Percentiles rank a stretch among this genome's conserved stretches.
Evolutionary conservation across 2,113 vertebrate species (phyloP).

Genomic region (Pelusios castaneus): DNA sequence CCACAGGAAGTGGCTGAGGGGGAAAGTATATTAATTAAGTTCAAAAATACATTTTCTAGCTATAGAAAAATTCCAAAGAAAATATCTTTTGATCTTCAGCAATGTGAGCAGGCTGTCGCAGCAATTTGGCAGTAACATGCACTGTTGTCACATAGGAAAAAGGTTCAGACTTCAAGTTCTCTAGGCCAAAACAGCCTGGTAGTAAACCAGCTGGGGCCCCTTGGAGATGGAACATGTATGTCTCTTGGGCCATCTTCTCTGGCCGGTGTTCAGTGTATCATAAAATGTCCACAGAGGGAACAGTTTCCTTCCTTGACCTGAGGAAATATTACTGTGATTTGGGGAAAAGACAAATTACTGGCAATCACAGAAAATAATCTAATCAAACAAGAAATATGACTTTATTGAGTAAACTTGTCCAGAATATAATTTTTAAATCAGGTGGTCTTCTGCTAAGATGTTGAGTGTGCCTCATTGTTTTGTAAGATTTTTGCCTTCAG

Average conservation of each 20-base stretch:
- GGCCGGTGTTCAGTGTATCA: neutral
- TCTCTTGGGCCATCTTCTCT: neutral
- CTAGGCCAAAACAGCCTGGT: neutral
- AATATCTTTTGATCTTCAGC: conserved; percentile 53
- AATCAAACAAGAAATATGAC: neutral
- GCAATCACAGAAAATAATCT: neutral
- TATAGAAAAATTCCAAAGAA: conserved; percentile 57
- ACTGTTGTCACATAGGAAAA: conserved; percentile 1
- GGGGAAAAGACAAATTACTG: neutral
- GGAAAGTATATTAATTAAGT: conserved; percentile 67
- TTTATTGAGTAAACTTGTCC: no score
- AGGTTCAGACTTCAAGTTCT: conserved; percentile 19
- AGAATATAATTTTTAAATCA: neutral
- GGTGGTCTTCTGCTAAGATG: neutral
- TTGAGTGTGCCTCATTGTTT: neutral
- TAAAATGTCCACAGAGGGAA: neutral
- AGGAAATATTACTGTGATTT: neutral
- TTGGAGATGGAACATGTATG: neutral
- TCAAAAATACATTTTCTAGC: conserved; percentile 68
- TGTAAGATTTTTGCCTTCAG: neutral
- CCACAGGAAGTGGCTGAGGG: conserved; percentile 64
- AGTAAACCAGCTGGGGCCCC: neutral
- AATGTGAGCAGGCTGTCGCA: conserved; percentile 41
- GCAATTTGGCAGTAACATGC: conserved; percentile 39
- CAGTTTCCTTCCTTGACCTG: conserved; percentile 19